Base-by-base conservation (phyloP, 2,113 vertebrate genomes). In the Mustelus asterias region DNA sequence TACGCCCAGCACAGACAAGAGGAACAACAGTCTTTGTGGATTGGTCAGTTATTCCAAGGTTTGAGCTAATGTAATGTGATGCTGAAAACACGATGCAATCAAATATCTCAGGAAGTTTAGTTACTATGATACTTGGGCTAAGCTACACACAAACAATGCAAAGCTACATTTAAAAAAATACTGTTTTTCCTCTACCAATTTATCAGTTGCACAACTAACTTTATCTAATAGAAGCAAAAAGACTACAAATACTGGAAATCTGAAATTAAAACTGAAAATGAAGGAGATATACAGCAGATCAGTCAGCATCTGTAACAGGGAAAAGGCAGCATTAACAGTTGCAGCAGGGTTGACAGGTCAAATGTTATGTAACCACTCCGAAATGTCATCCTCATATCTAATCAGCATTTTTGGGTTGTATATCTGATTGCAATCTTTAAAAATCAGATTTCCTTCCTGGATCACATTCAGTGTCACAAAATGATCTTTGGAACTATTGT, bases 261-360 rank as follows among this genome's bases (percentile, higher is more conserved):
- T 90, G 88, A 33, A 83, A 90, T 29, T 76, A 76, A 76, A 76
- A 76, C 26, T 29, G 72, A 67, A 0, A 33, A 11, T 76, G 29
- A 26, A 33, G 72, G 70, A 72, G 9, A 72, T 33, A 76, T 29
- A 76, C 7, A 11, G 72, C 72, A 76, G 26, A 29, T 76, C 29
- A 90, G 13, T 89, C 44, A 48, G 86, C 44, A 54, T 89, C 86
- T 89, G 86, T 58, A 89, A 89, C 22, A 89, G 41, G 86, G 86
- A 29, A 29, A 11, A 54, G 9, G 24, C 8, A 13, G 48, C 22
- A 83, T 88, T 88, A 48, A 85, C 41, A 24, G 54, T 44, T 54
- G 86, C 8, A 48, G 24, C 13, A 11, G 10, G 72, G 2, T 76
- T 10, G 24, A n/a, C 76, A 13, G 14, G 67, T 13, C 9, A n/a